phyloP scores from a whole-genome alignment of 53 echinoderm and acorn worm species.

The Henricia sp. region DNA sequence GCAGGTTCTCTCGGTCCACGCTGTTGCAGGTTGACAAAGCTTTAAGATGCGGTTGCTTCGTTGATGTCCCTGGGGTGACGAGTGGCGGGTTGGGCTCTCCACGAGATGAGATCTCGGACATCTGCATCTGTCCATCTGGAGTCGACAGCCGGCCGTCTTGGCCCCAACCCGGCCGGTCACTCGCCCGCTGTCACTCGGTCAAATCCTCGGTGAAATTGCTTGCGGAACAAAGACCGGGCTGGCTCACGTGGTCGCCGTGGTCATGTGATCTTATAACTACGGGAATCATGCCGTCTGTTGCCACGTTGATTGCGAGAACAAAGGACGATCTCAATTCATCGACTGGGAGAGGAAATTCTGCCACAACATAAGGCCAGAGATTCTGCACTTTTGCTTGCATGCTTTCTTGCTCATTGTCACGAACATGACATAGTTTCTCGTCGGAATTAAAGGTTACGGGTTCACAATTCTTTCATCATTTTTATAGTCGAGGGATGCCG shows the following conservation, averaged over 20 bases:
- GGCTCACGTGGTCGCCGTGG: slow-evolving; percentile 5
- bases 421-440: too few relatives aligned
- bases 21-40: not conserved
- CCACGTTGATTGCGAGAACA: slow-evolving; percentile 32
- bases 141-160: slow-evolving; percentile 5
- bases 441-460: too few relatives aligned
- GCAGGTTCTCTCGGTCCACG: not conserved
- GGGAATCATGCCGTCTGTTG: slow-evolving; percentile 59
- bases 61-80: not conserved
- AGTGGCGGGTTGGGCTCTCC: slow-evolving; percentile 1
- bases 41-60: not conserved
- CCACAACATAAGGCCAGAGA: too few relatives aligned
- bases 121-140: not conserved
- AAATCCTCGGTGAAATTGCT: not conserved
- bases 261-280: slow-evolving; percentile 26
- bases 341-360: too few relatives aligned
- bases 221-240: slow-evolving; percentile 26
- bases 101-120: not conserved
- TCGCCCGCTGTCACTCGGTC: not conserved
- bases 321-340: too few relatives aligned
- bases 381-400: too few relatives aligned
- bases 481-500: too few relatives aligned
- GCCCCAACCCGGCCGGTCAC: not conserved
- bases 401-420: too few relatives aligned
- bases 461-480: too few relatives aligned